phyloP scores from a whole-genome alignment of 2,113 vertebrate species.

The Parus major region DNA sequence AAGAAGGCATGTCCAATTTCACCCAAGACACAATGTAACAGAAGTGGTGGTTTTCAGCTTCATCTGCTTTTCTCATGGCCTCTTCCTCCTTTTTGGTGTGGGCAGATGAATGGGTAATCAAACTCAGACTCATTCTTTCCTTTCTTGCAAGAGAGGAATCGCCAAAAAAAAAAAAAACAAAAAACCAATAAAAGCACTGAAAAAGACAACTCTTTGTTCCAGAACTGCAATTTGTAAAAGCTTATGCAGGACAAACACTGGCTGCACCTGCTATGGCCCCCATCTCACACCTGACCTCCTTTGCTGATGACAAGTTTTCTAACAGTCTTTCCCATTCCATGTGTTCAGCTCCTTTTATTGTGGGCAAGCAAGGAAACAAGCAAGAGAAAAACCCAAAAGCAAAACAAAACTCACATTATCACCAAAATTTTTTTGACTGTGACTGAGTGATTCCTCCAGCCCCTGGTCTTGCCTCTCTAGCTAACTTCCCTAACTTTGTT shows the following conservation, averaged over 20 bases:
- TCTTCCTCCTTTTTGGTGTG: neutral
- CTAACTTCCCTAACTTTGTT: neutral
- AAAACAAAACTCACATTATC: neutral
- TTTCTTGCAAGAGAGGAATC: neutral
- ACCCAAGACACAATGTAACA: neutral
- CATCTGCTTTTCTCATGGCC: neutral
- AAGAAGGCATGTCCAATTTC: neutral
- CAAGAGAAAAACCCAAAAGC: neutral
- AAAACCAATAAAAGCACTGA: neutral
- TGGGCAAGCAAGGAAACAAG: neutral
- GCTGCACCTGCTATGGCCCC: neutral
- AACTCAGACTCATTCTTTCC: neutral
- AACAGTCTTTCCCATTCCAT: neutral
- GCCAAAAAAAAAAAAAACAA: neutral
- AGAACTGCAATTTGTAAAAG: neutral
- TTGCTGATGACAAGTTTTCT: neutral
- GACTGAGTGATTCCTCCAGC: neutral
- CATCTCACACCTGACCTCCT: neutral
- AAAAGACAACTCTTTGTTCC: neutral
- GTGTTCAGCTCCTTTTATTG: neutral
- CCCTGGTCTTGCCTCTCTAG: neutral
- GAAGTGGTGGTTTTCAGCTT: neutral
- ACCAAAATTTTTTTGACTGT: neutral
- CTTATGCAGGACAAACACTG: neutral
- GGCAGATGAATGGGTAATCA: neutral